Conservation (phyloP, 2,113 vertebrate genomes). For the Picathartes gymnocephalus region DNA sequence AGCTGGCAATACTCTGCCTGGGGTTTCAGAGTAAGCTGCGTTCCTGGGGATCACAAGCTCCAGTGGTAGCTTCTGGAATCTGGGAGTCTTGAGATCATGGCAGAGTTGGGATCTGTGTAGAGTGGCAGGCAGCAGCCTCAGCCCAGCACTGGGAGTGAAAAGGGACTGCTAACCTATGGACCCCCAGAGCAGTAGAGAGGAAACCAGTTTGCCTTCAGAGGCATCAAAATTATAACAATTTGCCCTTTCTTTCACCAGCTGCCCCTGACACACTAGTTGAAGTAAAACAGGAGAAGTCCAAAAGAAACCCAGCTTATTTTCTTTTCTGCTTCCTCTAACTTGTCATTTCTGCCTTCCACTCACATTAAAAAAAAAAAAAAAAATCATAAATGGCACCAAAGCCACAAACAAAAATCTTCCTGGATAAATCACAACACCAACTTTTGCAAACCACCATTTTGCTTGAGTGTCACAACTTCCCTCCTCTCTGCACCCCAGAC, state of each 20-base stretch:
- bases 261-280: fast-evolving
- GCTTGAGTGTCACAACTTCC: neutral
- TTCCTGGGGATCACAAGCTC: neutral
- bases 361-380: neutral
- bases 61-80: neutral
- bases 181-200: neutral
- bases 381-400: neutral
- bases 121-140: neutral
- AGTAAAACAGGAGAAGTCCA: neutral
- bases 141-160: neutral
- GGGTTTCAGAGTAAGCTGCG: neutral
- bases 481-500: neutral
- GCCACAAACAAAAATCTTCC: neutral
- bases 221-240: neutral
- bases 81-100: neutral
- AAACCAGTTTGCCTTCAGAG: neutral
- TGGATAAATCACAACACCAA: neutral
- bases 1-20: neutral
- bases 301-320: neutral
- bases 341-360: neutral
- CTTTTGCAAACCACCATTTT: neutral
- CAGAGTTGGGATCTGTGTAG: neutral
- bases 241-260: neutral
- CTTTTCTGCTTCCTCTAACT: neutral
- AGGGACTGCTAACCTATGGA: neutral